Evolutionary conservation across 2,797 vertebrate genomes (phyloP).

Genomic region (Nyctalus aviator): DNA sequence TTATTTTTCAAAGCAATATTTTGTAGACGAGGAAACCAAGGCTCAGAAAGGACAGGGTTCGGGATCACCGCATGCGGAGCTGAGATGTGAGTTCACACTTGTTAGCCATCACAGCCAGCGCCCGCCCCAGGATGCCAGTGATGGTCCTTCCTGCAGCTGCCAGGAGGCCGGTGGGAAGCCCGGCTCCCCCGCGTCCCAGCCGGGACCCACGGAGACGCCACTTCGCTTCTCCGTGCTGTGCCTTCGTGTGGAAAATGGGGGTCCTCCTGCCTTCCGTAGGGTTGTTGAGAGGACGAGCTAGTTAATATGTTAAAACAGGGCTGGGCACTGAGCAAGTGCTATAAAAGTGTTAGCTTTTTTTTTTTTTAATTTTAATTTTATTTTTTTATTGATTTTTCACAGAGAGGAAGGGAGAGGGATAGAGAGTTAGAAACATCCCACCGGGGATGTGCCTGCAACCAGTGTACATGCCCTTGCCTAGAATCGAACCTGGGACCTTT

Average conservation of each 20-base stretch:
- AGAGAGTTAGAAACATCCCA: too few species aligned
- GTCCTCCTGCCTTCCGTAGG: background rate
- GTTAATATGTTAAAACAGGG: background rate
- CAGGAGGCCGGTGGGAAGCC: background rate
- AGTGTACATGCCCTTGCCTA: too few species aligned
- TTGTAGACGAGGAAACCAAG: background rate
- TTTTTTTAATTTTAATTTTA: too few species aligned
- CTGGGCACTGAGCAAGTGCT: background rate
- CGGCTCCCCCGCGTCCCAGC: background rate
- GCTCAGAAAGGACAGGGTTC: conserved; percentile 2
- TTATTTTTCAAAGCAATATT: background rate
- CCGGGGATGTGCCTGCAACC: too few species aligned
- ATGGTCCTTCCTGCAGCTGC: background rate
- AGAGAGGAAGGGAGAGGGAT: too few species aligned
- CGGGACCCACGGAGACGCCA: background rate
- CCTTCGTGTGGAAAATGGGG: background rate
- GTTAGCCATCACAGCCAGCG: background rate
- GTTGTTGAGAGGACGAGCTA: background rate
- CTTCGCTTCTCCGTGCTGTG: background rate
- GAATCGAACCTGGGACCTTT: too few species aligned
- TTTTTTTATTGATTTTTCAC: too few species aligned
- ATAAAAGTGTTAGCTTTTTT: background rate
- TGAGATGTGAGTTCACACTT: background rate
- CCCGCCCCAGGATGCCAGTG: background rate
- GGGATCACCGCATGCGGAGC: background rate